A percentile compares a stretch with the other conserved stretches of the same genome.
These are phyloP conservation scores for Cistogaster globosa DNA, from an alignment of 2,888 invertebrate genomes.

Conservation along the genomic window DNA sequence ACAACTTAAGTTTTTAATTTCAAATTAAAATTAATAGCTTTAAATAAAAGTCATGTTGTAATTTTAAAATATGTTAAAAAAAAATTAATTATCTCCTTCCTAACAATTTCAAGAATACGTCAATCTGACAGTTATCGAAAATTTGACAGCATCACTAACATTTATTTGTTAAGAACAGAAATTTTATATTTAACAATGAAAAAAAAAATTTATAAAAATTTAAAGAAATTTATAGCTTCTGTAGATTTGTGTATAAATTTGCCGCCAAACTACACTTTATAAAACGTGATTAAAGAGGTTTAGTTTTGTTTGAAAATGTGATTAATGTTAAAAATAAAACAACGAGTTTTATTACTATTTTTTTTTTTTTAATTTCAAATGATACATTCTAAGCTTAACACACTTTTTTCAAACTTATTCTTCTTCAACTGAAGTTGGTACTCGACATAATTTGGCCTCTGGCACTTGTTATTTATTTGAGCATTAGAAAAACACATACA, in stretches of 20 bases:
- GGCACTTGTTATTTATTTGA: constrained; percentile 53
- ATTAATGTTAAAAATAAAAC: constrained; percentile 31
- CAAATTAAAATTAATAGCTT: no score
- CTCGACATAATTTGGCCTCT: constrained; percentile 56
- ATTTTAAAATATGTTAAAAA: no score
- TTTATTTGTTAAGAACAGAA: not conserved
- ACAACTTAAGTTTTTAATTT: no score
- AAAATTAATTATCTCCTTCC: not conserved
- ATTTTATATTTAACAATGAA: constrained; percentile 1
- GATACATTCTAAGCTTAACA: constrained; percentile 46
- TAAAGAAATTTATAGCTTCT: not conserved
- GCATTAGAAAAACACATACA: constrained; percentile 33
- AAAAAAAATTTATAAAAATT: not conserved
- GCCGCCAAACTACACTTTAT: not conserved
- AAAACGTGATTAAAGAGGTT: not conserved
- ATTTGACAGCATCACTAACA: constrained; percentile 14
- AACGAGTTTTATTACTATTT: not conserved
- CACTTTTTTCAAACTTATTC: constrained; percentile 15
- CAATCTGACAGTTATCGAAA: not conserved
- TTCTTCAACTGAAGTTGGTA: constrained; percentile 12
- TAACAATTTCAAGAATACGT: not conserved
- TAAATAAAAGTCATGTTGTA: no score
- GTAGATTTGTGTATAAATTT: not conserved
- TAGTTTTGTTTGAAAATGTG: not conserved
- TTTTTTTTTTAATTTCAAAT: constrained; percentile 15